Percentiles rank a stretch among this genome's conserved stretches.
Evolutionary conservation across 37 sponge, comb jelly and placozoan genomes (phyloP).

Genomic region (Mnemiopsis leidyi): DNA sequence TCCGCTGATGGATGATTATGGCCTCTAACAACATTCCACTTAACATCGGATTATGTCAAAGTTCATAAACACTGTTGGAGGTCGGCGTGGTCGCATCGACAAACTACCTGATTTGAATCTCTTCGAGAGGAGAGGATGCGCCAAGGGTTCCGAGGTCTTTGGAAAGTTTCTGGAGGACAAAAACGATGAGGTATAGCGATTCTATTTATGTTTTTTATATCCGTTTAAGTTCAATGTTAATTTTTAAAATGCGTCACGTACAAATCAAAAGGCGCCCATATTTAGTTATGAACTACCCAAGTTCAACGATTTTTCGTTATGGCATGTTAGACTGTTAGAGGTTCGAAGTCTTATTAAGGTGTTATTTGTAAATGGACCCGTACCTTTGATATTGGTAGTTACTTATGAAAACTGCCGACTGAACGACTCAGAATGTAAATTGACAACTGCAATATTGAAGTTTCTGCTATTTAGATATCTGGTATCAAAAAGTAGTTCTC

Average conservation of each 20-base stretch:
- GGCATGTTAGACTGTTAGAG: neutral
- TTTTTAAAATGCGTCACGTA: no score
- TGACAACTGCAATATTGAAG: no score
- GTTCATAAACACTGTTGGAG: constrained; percentile 39
- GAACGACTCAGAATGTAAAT: no score
- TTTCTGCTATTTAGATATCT: no score
- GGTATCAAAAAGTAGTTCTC: no score
- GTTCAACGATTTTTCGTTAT: neutral
- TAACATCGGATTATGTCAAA: neutral
- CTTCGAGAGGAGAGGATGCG: constrained; percentile 17
- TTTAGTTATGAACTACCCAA: neutral
- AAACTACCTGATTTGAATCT: neutral
- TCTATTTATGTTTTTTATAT: neutral
- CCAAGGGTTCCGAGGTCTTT: neutral
- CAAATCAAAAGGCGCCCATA: neutral
- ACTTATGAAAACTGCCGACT: no score
- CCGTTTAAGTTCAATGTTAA: no score
- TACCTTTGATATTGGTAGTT: no score
- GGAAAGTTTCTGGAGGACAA: neutral
- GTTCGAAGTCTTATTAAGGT: neutral
- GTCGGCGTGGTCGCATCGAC: neutral
- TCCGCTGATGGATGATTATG: neutral
- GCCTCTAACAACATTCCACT: neutral
- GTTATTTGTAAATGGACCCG: no score
- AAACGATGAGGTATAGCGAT: neutral